Base-by-base conservation (phyloP, 2,113 vertebrate species). In the Circaetus cinerascens region DNA sequence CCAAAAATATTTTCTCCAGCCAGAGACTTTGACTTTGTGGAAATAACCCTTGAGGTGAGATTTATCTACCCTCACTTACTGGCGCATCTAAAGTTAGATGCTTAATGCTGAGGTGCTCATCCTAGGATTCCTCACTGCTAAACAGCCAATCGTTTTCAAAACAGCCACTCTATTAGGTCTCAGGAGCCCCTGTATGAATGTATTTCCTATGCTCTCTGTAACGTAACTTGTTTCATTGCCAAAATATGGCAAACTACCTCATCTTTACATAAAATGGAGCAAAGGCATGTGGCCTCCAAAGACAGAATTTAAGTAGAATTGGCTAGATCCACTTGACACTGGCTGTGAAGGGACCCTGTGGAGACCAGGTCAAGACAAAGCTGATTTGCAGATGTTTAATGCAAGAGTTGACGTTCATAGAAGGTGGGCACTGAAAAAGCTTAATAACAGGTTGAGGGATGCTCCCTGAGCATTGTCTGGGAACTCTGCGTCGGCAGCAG, bases 131-230 rank as follows among this genome's bases (percentile, higher is more conserved):
- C 32, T 66, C 41, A 41, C 36, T 20, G 64, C 14, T 15, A 60
- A 66, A 9, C 18, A 53, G 48, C 32, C 11, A 11, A 2, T 21
- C 11, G 9, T 57, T 57, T 32, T 18, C 21, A 16, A 34, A 86
- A 23, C 34, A 74, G 25, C 10, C 21, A 25, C 17, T 68, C 16
- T 60, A 29, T 9, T 22, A 69, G 45, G 29, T 29, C 78, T 23
- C 68, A 46, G 48, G 29, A 51, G 26, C 7, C 0, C 0, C 21
- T 18, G 18, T 15, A 1, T 3, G 30, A 51, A 53, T 18, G 3
- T 27, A 48, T 48, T 86, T 72, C 66, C 57, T 41, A 11, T 10
- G 46, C 8, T 15, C 26, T 71, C 29, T 60, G 29, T 41, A 32
- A 34, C 26, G 16, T n/a, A 17, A 5, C 1, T 59, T 27, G 0